Percentiles rank a stretch among this genome's conserved stretches.
phyloP scores from a whole-genome alignment of 1,140 invertebrate species.

The Augochlora pura region DNA sequence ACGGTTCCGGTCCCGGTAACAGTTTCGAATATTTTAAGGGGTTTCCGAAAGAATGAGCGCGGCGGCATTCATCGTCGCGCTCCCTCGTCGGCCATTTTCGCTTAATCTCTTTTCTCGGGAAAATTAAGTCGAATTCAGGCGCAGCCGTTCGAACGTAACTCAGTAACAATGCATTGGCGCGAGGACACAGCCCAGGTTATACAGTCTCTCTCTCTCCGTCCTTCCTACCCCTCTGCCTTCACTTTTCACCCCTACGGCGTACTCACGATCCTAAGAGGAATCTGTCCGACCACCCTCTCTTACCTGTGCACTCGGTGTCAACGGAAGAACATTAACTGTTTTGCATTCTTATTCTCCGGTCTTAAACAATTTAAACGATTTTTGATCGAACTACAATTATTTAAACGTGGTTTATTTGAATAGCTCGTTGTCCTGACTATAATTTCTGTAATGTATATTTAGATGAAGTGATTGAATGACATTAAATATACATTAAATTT shows the following conservation, averaged over 20 bases:
- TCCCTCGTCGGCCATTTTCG: constrained; percentile 62
- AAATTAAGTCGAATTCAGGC: constrained; percentile 72
- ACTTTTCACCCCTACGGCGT: neutral
- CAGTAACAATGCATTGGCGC: constrained; percentile 64
- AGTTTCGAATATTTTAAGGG: constrained; percentile 66
- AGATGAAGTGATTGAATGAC: too few relatives aligned
- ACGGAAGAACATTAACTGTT: constrained; percentile 7
- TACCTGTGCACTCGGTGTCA: constrained; percentile 17
- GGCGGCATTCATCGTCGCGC: constrained; percentile 47
- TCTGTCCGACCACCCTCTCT: constrained; percentile 24
- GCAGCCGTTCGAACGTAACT: constrained; percentile 67
- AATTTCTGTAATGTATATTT: too few relatives aligned
- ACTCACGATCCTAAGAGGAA: constrained; percentile 13
- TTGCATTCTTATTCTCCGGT: neutral
- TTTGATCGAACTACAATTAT: too few relatives aligned
- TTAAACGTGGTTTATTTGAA: too few relatives aligned
- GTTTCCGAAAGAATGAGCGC: constrained; percentile 58
- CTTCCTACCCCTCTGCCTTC: constrained; percentile 33
- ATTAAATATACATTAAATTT: too few relatives aligned
- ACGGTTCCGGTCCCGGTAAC: constrained; percentile 42
- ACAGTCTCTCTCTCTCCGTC: constrained; percentile 15
- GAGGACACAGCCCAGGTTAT: constrained; percentile 43
- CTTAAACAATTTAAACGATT: too few relatives aligned
- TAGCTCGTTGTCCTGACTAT: too few relatives aligned
- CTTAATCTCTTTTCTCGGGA: constrained; percentile 70